Evolutionary conservation across 2,888 invertebrate species (phyloP).

Genomic region (Palloptera scutellata): DNA sequence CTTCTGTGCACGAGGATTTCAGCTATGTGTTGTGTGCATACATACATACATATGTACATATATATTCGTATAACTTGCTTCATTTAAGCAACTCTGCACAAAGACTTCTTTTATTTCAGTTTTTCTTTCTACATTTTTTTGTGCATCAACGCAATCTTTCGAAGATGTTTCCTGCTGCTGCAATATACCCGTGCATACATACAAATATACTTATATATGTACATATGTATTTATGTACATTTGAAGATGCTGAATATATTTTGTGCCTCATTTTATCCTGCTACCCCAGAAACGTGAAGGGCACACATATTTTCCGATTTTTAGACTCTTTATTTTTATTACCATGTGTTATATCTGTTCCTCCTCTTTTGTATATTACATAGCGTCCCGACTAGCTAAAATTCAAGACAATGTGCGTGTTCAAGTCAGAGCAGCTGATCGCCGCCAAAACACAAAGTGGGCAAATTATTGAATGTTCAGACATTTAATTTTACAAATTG

Average conservation of each 20-base stretch:
- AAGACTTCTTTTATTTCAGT: no score
- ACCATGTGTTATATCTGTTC: no score
- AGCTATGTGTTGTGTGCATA: slow-evolving; percentile 4
- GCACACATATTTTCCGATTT: background rate
- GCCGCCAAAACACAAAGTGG: no score
- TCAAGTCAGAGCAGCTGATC: no score
- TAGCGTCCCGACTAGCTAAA: no score
- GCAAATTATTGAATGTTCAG: no score
- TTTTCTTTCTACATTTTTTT: no score
- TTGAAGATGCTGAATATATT: background rate
- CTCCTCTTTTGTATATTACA: no score
- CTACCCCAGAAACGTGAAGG: slow-evolving; percentile 18
- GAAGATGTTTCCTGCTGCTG: background rate
- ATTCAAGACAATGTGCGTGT: no score
- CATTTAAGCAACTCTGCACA: no score
- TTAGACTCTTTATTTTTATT: background rate
- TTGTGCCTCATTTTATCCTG: slow-evolving; percentile 9
- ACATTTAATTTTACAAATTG: no score
- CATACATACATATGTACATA: background rate
- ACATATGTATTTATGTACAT: background rate
- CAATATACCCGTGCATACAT: background rate
- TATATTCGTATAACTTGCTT: no score
- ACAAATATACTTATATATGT: background rate
- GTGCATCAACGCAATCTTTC: background rate
- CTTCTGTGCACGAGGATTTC: background rate